Evolutionary conservation across 1,140 invertebrate genomes (phyloP), one percentile per base, ranked within the genome.

Genomic region (Panulirus ornatus): DNA sequence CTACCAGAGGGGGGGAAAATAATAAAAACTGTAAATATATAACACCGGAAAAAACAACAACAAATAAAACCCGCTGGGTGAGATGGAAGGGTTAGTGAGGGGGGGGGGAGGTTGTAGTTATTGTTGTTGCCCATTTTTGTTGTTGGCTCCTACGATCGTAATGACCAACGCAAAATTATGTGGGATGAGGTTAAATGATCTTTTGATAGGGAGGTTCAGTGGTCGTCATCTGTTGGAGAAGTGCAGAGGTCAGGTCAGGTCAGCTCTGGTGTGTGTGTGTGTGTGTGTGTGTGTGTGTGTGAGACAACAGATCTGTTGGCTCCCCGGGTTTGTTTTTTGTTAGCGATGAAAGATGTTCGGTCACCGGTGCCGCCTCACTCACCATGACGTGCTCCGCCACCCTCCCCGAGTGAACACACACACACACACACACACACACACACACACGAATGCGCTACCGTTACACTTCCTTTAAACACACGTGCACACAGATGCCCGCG

Each of bases 331-430:
- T 75, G 66, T 66, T 85, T 85, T 85, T 54, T 47, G 40, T 73
- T 75, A 34, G 44, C 36, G 75, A 75, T 75, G 70, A 85, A 71
- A 85, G 83, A 85, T 85, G 38, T 85, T 71, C 42, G 58, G 83
- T 27, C 30, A 51, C 16, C 34, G 83, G 54, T 54, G 44, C n/a
- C 83, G 44, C 83, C 83, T 40, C 42, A 47, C 83, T 85, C 40
- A 30, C 66, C n/a, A 66, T 85, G 66, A 85, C 75, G 40, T 85
- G 63, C 36, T n/a, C 84, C 40, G 47, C 19, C n/a, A 2, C 42
- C 83, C 38, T 19, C 34, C 27, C 42, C 83, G 47, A 27, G 40
- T 47, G 27, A 2, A 84, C 70, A 73, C 83, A 71, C 42, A 73
- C 82, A 70, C 30, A 58, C 47, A 58, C n/a, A 83, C 51, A 42